phyloP scores from a whole-genome alignment of 2,888 invertebrate species.

The Syrphus vitripennis region DNA sequence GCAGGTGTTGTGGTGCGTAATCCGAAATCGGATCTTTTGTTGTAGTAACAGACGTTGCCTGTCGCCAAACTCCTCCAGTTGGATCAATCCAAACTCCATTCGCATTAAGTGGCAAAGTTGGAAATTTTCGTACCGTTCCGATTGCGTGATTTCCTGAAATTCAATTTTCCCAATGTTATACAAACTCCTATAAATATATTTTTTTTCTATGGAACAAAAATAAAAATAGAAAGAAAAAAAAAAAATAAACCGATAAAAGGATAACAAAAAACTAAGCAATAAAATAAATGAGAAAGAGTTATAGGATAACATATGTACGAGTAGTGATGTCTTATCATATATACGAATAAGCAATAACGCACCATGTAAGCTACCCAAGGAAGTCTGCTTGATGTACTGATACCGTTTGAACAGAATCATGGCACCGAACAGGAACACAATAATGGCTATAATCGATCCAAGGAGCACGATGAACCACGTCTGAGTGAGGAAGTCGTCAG shows the following conservation, averaged over 20 bases:
- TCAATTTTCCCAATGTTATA: constrained; percentile 34
- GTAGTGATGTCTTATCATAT: background rate
- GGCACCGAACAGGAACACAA: constrained; percentile 91
- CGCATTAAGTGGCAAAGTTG: constrained; percentile 80
- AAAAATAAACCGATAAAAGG: constrained; percentile 54
- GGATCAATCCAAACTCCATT: constrained; percentile 81
- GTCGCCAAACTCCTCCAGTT: constrained; percentile 81
- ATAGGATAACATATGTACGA: background rate
- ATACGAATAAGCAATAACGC: constrained; percentile 72
- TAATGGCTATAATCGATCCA: constrained; percentile 92
- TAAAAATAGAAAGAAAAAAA: constrained; percentile 53
- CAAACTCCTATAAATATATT: background rate
- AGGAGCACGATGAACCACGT: constrained; percentile 95
- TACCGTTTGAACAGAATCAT: constrained; percentile 89
- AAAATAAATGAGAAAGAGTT: constrained; percentile 64
- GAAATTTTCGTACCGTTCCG: constrained; percentile 81
- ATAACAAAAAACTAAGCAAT: constrained; percentile 73
- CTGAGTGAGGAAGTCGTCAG: constrained; percentile 90
- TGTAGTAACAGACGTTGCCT: constrained; percentile 78
- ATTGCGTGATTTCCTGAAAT: constrained; percentile 82
- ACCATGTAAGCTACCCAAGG: constrained; percentile 84
- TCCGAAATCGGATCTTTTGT: constrained; percentile 81
- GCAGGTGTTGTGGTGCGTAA: constrained; percentile 78
- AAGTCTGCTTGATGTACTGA: constrained; percentile 87
- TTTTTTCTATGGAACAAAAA: constrained; percentile 25